Conservation (phyloP, 2,797 vertebrate species). For the Muscicapa comitata region DNA sequence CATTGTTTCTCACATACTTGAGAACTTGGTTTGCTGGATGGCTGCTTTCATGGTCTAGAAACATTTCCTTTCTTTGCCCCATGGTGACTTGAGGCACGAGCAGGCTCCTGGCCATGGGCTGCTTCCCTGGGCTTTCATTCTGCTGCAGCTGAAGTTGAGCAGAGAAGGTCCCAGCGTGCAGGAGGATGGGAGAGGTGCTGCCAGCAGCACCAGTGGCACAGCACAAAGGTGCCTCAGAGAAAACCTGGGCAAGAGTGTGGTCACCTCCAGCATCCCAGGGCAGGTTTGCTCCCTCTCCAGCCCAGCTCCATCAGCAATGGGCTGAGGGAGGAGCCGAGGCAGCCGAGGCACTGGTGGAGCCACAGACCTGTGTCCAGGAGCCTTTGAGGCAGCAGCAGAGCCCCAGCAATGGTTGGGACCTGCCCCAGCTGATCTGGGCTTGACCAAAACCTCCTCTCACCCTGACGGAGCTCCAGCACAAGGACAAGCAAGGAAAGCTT, state of each 20-base stretch:
- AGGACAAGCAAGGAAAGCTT: not conserved
- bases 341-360: not conserved
- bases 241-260: not conserved
- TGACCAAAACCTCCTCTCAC: not conserved
- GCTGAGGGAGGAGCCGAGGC: not conserved
- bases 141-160: not conserved
- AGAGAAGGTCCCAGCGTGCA: rapidly evolving
- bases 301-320: rapidly evolving
- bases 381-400: not conserved
- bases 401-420: rapidly evolving
- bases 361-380: not conserved
- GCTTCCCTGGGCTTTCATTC: not conserved
- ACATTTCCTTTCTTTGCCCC: conserved; percentile 31
- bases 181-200: not conserved
- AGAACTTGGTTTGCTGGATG: conserved; percentile 4
- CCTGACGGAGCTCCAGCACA: not conserved
- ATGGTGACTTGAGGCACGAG: not conserved
- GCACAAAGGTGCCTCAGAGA: not conserved
- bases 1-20: conserved; percentile 70
- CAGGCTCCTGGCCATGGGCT: not conserved
- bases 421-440: not conserved
- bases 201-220: not conserved
- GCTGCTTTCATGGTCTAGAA: not conserved
- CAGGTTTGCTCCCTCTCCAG: not conserved
- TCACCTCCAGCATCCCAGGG: not conserved